Conservation (phyloP, 1,140 invertebrate species). For the Drosophila albomicans region DNA sequence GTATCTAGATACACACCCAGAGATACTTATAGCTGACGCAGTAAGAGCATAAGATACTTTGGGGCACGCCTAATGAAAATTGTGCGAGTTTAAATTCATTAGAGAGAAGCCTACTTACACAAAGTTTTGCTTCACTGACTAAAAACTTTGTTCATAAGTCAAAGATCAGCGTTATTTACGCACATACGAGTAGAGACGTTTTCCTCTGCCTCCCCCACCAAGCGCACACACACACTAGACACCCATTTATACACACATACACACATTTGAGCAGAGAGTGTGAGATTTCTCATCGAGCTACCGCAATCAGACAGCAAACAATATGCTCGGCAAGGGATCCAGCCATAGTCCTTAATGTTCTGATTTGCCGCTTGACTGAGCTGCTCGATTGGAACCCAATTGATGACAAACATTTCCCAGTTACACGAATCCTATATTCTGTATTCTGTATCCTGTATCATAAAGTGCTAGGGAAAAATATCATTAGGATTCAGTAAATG, state of each 20-base stretch:
- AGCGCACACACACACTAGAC: too few relatives aligned
- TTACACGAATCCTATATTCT: background rate
- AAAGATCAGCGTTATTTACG: conserved; percentile 61
- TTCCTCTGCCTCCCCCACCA: too few relatives aligned
- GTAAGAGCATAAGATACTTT: conserved; percentile 5
- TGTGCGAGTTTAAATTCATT: conserved; percentile 45
- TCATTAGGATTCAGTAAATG: background rate
- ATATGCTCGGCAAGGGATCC: conserved; percentile 31
- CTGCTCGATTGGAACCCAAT: conserved; percentile 12
- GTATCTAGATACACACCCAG: background rate
- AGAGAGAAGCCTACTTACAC: conserved; percentile 43
- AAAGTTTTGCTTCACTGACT: conserved; percentile 50
- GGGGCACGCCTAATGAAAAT: conserved; percentile 57
- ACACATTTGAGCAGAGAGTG: background rate
- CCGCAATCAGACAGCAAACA: conserved; percentile 42
- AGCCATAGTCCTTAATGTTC: conserved; percentile 21
- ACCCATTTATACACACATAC: too few relatives aligned
- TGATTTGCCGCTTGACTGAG: conserved; percentile 45
- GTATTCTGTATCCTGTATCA: background rate
- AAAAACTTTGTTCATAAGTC: conserved; percentile 61
- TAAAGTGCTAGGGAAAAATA: background rate
- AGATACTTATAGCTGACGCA: background rate
- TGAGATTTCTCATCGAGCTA: conserved; percentile 12
- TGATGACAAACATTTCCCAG: conserved; percentile 6
- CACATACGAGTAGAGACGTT: conserved; percentile 10